Evolutionary conservation across 2,797 vertebrate species (phyloP).

Genomic region (Semaprochilodus insignis): DNA sequence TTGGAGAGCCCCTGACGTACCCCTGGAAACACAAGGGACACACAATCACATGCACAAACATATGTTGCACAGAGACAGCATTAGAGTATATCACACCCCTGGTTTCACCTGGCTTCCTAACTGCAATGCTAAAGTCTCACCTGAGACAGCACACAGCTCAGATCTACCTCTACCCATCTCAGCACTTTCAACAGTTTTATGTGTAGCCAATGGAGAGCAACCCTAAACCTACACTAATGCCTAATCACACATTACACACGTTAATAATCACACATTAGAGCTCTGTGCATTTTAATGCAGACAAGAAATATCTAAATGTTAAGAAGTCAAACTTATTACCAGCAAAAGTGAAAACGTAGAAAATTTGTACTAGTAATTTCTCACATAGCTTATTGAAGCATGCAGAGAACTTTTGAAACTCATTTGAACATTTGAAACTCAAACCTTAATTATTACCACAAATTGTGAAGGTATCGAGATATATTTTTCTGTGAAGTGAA

Average conservation of each 20-base stretch:
- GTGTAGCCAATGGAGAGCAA: too few relatives aligned
- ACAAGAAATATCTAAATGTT: background rate
- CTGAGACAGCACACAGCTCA: background rate
- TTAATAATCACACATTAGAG: background rate
- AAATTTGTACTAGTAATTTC: background rate
- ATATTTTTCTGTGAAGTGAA: too few relatives aligned
- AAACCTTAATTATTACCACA: background rate
- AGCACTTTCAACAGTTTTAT: too few relatives aligned
- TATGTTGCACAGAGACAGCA: constrained; percentile 54
- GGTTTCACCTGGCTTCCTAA: background rate
- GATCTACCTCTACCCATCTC: too few relatives aligned
- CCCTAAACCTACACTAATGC: too few relatives aligned
- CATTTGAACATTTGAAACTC: background rate
- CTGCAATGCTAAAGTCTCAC: background rate
- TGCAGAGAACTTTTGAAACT: background rate
- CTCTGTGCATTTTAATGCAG: background rate
- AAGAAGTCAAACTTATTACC: background rate
- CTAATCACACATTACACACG: background rate
- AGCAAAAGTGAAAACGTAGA: background rate
- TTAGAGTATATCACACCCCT: background rate
- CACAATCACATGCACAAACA: constrained; percentile 57
- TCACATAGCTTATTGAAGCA: background rate
- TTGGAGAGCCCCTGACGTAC: background rate
- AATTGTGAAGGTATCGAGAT: too few relatives aligned
- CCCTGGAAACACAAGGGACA: constrained; percentile 13